These are phyloP conservation scores for Dinomys branickii DNA, from an alignment of 2,113 vertebrate genomes.

Conservation along the genomic window DNA sequence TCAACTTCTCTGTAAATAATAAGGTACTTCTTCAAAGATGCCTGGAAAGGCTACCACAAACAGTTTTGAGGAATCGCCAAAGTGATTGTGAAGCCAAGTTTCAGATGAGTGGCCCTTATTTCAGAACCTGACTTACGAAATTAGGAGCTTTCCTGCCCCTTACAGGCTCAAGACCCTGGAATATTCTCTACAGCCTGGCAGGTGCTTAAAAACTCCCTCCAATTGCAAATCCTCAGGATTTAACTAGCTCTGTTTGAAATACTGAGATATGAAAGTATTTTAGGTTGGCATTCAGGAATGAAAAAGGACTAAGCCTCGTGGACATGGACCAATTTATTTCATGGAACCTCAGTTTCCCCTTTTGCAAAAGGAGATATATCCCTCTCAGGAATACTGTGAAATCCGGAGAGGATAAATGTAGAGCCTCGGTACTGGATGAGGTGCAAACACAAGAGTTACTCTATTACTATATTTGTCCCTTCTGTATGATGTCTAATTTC, in stretches of 20 bases:
- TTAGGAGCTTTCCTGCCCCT: neutral
- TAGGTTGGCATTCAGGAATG: neutral
- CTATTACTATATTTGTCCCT: fast-evolving
- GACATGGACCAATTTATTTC: neutral
- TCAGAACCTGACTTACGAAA: neutral
- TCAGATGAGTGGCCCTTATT: neutral
- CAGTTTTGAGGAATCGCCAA: neutral
- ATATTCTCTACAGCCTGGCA: neutral
- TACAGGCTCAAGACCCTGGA: neutral
- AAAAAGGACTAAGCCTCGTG: neutral
- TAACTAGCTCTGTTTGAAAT: neutral
- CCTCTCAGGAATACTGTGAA: fast-evolving
- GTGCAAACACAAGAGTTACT: no score
- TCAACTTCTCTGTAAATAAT: neutral
- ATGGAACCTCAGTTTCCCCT: neutral
- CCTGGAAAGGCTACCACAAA: neutral
- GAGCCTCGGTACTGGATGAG: neutral
- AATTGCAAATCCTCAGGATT: neutral
- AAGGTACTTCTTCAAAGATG: neutral
- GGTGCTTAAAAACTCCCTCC: neutral
- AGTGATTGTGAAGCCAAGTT: neutral
- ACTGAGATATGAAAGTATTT: neutral
- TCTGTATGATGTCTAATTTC: neutral
- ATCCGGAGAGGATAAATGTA: neutral
- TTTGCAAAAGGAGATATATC: neutral